phyloP scores from a whole-genome alignment of 2,797 vertebrate genomes.

The Lithobates pipiens region DNA sequence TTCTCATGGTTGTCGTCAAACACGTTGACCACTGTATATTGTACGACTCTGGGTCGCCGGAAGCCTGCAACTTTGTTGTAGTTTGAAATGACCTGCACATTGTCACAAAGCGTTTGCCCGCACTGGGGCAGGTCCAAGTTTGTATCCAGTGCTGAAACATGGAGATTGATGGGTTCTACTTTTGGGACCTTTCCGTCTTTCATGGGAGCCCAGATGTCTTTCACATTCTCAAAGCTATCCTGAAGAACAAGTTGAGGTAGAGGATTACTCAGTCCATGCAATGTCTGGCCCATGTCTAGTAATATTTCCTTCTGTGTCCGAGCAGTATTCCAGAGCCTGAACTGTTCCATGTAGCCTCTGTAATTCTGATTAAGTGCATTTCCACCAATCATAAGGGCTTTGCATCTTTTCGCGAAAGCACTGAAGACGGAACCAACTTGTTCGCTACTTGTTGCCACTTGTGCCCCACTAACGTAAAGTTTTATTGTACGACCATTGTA shows the following conservation, averaged over 20 bases:
- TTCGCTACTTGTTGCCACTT: conserved; percentile 90
- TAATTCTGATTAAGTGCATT: conserved; percentile 93
- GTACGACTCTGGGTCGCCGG: conserved; percentile 87
- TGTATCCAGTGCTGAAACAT: conserved; percentile 84
- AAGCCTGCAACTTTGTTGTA: conserved; percentile 91
- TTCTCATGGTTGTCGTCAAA: conserved; percentile 81
- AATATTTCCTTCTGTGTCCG: conserved; percentile 89
- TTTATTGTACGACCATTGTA: conserved; percentile 92
- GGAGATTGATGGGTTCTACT: conserved; percentile 74
- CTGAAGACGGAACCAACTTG: conserved; percentile 96
- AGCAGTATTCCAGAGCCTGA: conserved; percentile 90
- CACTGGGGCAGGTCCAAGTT: conserved; percentile 91
- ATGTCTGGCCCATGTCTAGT: conserved; percentile 84
- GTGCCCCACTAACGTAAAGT: conserved; percentile 94
- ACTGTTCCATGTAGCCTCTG: conserved; percentile 87
- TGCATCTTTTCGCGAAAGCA: conserved; percentile 93
- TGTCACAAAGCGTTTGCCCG: conserved; percentile 95
- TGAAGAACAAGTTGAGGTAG: conserved; percentile 91
- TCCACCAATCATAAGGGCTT: conserved; percentile 95
- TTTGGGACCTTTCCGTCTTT: conserved; percentile 81
- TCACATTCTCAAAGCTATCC: conserved; percentile 91
- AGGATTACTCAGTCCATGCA: conserved; percentile 77
- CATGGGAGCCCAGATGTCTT: conserved; percentile 84
- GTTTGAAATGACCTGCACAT: conserved; percentile 87
- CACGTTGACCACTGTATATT: conserved; percentile 92